Evolutionary conservation across 2,113 vertebrate species (phyloP), one percentile per base, ranked within the genome.

Genomic region (Channa argus): DNA sequence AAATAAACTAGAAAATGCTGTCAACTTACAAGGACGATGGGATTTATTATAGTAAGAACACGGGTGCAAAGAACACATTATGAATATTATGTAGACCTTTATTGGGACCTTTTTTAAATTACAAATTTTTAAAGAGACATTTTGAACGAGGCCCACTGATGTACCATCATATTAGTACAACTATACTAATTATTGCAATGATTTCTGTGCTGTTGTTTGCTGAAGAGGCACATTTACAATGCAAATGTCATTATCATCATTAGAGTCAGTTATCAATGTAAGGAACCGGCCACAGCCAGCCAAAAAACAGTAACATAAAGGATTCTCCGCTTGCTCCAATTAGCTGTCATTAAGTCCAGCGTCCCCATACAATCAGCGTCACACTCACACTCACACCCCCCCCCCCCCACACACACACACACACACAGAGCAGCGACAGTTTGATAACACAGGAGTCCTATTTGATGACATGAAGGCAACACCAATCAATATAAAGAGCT

Each of bases 391-490:
- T 83, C 53, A 45, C 81, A n/a, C 12, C 3, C 56, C 11, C n/a
- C 12, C 8, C 11, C 53, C 38, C 41, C 45, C 36, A 43, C 8
- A 47, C 15, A 44, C 33, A 67, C 15, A 36, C 73, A n/a, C 67
- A 47, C 34, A 58, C 13, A 46, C 52, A 45, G 10, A 54, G 59
- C 86, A 79, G 67, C 12, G 69, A 80, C 88, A 74, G 83, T 89
- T 85, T 88, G 88, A 90, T 77, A 76, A 66, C 36, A 39, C 14
- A 8, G 1, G 79, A 72, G 71, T 45, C 71, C 74, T 61, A 90
- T 85, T 88, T 90, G 89, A 94, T 93, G 88, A 92, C 91, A 95
- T 94, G 92, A 95, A 83, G 63, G 76, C 80, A 88, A 92, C 87
- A 56, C 0, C 49, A 88, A 94, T 95, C 95, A 89, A 93, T 94